These are phyloP conservation scores for Drosophila prosaltans DNA, from an alignment of 1,140 invertebrate genomes.

Conservation along the genomic window DNA sequence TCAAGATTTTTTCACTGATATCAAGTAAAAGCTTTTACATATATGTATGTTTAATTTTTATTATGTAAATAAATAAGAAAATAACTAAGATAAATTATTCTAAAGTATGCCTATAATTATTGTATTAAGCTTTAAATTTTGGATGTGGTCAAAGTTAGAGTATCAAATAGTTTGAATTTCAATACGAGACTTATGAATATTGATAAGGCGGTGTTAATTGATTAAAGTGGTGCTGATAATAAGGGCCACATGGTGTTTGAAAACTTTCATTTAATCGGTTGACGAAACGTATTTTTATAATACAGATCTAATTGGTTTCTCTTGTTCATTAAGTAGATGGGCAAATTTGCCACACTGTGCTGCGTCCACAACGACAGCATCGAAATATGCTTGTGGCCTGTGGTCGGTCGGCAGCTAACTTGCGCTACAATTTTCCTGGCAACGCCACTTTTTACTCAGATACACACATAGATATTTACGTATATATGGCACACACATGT, in stretches of 20 bases:
- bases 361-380: conserved; percentile 48
- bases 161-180: no score
- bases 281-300: no score
- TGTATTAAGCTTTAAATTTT: background rate
- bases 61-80: background rate
- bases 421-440: conserved; percentile 76
- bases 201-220: no score
- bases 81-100: no score
- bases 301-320: no score
- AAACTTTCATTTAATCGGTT: no score
- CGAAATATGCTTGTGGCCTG: conserved; percentile 44
- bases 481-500: conserved; percentile 12
- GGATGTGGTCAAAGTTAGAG: no score
- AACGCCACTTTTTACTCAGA: conserved; percentile 53
- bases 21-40: background rate
- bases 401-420: conserved; percentile 50
- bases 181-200: background rate
- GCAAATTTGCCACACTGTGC: conserved; percentile 56
- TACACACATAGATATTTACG: background rate
- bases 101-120: no score
- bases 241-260: no score
- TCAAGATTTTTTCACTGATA: background rate
- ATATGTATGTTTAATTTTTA: no score
- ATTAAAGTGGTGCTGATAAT: background rate
- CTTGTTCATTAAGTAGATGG: no score